Conservation (phyloP, 1,140 invertebrate species). For the Rhysida immarginata region DNA sequence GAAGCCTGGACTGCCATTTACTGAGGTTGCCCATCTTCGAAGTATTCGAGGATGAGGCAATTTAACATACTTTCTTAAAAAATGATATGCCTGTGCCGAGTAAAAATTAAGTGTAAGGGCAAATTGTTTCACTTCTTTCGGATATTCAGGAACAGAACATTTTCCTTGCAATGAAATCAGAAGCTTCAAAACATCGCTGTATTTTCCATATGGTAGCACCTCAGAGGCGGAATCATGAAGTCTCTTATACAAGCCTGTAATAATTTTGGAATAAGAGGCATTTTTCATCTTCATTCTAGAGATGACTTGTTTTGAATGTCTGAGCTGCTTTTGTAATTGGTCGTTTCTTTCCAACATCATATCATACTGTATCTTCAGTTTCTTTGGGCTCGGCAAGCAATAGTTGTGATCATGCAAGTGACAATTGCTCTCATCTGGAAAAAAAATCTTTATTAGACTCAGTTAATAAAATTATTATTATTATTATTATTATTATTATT, state of each 20-base stretch:
- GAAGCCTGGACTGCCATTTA: conserved; percentile 27
- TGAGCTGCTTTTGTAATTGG: too few relatives aligned
- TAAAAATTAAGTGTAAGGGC: conserved; percentile 29
- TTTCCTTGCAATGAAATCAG: background rate
- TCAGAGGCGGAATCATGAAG: background rate
- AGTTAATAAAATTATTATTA: too few relatives aligned
- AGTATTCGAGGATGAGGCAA: conserved; percentile 28
- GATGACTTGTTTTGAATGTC: too few relatives aligned
- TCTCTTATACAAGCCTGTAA: background rate
- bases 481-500: too few relatives aligned
- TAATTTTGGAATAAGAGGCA: background rate
- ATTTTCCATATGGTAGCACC: background rate
- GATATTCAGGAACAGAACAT: background rate
- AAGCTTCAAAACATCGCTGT: background rate
- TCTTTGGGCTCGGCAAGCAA: too few relatives aligned
- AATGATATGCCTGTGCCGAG: conserved; percentile 26
- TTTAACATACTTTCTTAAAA: conserved; percentile 26
- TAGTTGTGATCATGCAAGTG: too few relatives aligned
- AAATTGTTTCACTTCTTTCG: conserved; percentile 18
- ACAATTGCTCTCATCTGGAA: too few relatives aligned
- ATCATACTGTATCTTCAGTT: too few relatives aligned
- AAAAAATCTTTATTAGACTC: too few relatives aligned
- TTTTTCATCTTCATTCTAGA: background rate
- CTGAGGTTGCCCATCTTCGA: conserved; percentile 25
- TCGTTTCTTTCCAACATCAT: too few relatives aligned